Percentiles rank a stretch among this genome's conserved stretches.
Evolutionary conservation across 2,888 invertebrate genomes (phyloP).

Genomic region (Rugalucina vietnamica): DNA sequence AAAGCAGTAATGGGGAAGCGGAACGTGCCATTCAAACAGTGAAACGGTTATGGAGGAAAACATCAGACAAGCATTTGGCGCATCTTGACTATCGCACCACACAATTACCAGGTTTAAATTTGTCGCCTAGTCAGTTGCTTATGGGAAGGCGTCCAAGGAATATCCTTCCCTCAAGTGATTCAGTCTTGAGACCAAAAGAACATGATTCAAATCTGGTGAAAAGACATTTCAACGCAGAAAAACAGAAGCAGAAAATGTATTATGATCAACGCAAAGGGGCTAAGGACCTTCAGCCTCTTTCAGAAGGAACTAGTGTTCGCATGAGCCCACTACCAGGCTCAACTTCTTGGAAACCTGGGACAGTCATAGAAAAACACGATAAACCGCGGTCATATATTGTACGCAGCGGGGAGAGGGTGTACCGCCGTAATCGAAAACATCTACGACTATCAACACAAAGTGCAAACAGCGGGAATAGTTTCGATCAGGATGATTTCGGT

Average conservation of each 20-base stretch:
- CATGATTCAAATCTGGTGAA: conserved; percentile 18
- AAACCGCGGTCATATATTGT: conserved; percentile 57
- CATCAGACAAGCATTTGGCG: conserved; percentile 49
- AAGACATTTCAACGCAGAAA: conserved; percentile 35
- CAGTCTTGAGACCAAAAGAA: conserved; percentile 9
- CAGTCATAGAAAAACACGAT: conserved; percentile 31
- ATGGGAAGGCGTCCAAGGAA: conserved; percentile 62
- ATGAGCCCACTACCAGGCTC: conserved; percentile 21
- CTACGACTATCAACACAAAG: conserved; percentile 14
- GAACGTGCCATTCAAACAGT: conserved; percentile 66
- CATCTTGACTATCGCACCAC: conserved; percentile 59
- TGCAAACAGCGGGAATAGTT: background rate
- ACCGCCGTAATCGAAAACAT: conserved; percentile 47
- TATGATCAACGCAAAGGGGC: conserved; percentile 41
- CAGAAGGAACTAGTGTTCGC: conserved; percentile 33
- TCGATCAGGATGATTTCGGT: background rate
- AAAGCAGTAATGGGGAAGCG: conserved; percentile 64
- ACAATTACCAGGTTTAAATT: conserved; percentile 48
- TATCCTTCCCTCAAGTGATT: conserved; percentile 39
- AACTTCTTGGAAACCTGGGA: conserved; percentile 34
- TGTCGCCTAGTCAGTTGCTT: conserved; percentile 56
- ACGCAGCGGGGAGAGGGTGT: conserved; percentile 19
- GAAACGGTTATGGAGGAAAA: conserved; percentile 60
- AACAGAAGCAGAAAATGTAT: conserved; percentile 50
- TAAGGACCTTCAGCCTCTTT: conserved; percentile 32